Conservation (phyloP, 1,140 invertebrate genomes). For the Danaus plexippus region DNA sequence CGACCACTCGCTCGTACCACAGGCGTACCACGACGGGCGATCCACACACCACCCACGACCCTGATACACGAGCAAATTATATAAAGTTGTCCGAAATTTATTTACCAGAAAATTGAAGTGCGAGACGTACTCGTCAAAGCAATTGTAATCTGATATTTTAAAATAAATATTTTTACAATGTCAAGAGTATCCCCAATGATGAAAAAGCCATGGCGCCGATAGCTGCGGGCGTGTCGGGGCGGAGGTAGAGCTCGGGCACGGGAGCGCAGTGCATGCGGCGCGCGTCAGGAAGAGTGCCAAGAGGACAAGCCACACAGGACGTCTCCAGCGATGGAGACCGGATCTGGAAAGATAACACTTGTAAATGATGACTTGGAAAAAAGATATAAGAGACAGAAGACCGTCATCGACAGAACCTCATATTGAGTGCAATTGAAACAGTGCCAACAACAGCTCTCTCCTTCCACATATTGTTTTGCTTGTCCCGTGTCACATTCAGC, state of each 20-base stretch:
- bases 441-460: constrained; percentile 96
- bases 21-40: constrained; percentile 87
- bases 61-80: constrained; percentile 33
- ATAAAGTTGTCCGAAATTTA: no score
- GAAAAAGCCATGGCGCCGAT: constrained; percentile 89
- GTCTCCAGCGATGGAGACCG: constrained; percentile 83
- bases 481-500: constrained; percentile 88
- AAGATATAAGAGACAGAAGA: neutral
- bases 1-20: constrained; percentile 92
- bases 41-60: constrained; percentile 78
- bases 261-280: constrained; percentile 81
- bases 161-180: constrained; percentile 58
- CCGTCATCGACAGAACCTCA: constrained; percentile 75
- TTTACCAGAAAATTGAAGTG: no score
- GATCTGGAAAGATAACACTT: constrained; percentile 72
- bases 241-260: constrained; percentile 88
- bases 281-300: constrained; percentile 86
- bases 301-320: constrained; percentile 83
- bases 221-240: constrained; percentile 84
- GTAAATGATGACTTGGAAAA: neutral
- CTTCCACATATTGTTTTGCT: constrained; percentile 92
- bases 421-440: constrained; percentile 95
- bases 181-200: constrained; percentile 82
- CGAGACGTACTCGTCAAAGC: no score
- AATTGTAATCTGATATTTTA: neutral